A percentile compares a stretch with the other conserved stretches of the same genome.
These are phyloP conservation scores for Metopolophium dirhodum DNA, from an alignment of 1,140 invertebrate genomes.

Conservation along the genomic window DNA sequence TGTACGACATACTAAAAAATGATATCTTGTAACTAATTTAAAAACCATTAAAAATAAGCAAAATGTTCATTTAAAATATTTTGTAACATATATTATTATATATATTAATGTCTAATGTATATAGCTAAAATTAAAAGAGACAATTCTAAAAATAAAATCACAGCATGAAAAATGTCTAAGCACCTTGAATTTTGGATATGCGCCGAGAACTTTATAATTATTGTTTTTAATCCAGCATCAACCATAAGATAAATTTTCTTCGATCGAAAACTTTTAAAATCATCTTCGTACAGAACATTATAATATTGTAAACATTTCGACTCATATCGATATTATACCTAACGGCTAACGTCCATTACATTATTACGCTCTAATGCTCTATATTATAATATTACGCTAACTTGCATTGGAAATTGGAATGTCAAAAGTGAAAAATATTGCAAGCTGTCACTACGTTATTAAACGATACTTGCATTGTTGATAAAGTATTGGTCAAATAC, in stretches of 20 bases:
- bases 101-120: background rate
- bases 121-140: constrained; percentile 41
- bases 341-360: too few relatives aligned
- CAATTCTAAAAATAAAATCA: constrained; percentile 42
- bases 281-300: background rate
- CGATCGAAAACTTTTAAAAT: background rate
- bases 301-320: background rate
- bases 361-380: background rate
- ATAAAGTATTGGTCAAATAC: background rate
- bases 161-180: constrained; percentile 41
- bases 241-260: background rate
- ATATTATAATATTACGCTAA: too few relatives aligned
- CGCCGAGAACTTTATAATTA: constrained; percentile 47
- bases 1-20: background rate
- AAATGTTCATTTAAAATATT: background rate
- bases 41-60: background rate
- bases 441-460: background rate
- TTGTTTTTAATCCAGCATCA: constrained; percentile 41
- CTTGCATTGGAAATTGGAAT: background rate
- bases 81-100: background rate
- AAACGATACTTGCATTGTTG: background rate
- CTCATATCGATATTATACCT: background rate
- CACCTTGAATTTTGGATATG: constrained; percentile 41
- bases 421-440: background rate
- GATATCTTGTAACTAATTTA: background rate